phyloP scores from a whole-genome alignment of 2,113 vertebrate species.

The Saguinus imperator region DNA sequence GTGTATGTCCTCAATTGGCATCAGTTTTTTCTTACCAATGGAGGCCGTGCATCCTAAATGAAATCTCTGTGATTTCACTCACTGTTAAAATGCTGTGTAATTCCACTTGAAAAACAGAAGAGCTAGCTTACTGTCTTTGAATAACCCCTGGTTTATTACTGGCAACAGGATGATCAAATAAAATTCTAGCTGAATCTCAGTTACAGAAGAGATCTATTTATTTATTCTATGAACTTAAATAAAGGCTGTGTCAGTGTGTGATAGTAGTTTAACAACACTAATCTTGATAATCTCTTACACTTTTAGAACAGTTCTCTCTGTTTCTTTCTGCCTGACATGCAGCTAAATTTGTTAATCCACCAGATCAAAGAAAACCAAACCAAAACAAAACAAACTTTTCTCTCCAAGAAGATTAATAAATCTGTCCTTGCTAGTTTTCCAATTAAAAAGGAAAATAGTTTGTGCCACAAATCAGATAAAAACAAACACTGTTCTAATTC shows the following conservation, averaged over 20 bases:
- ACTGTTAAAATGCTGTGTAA: slow-evolving; percentile 48
- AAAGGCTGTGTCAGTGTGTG: slow-evolving; percentile 59
- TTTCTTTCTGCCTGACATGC: slow-evolving; percentile 7
- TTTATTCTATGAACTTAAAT: slow-evolving; percentile 57
- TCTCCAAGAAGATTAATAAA: slow-evolving; percentile 48
- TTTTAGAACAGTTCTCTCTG: slow-evolving; percentile 35
- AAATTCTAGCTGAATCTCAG: slow-evolving; percentile 66
- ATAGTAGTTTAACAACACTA: slow-evolving; percentile 53
- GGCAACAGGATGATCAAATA: slow-evolving; percentile 71
- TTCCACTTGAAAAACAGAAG: slow-evolving; percentile 60
- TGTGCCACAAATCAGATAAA: neutral
- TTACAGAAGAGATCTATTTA: slow-evolving; percentile 59
- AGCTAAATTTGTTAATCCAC: neutral
- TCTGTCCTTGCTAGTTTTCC: neutral
- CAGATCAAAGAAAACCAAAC: neutral
- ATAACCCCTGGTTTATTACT: slow-evolving; percentile 69
- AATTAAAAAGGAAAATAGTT: slow-evolving; percentile 58
- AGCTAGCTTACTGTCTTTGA: slow-evolving; percentile 59
- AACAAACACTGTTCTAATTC: neutral
- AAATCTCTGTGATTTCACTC: slow-evolving; percentile 45
- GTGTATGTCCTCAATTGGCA: slow-evolving; percentile 45
- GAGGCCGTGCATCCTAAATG: neutral
- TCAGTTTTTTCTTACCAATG: neutral
- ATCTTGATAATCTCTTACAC: slow-evolving; percentile 32
- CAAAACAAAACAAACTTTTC: neutral